These are phyloP conservation scores for Platysteira castanea DNA, from an alignment of 2,113 vertebrate species.

Conservation along the genomic window DNA sequence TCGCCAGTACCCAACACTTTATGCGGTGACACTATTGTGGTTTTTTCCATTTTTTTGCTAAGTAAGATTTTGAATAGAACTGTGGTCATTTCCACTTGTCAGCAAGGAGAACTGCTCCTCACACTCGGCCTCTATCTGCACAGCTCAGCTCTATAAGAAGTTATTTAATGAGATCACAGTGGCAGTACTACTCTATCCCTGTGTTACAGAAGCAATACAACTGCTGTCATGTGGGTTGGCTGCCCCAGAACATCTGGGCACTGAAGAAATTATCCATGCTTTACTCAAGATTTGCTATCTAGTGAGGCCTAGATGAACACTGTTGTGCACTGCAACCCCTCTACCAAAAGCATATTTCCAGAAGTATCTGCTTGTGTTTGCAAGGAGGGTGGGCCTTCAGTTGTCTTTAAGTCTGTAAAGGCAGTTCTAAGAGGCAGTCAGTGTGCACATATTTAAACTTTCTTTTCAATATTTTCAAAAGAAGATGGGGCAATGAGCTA, in stretches of 20 bases:
- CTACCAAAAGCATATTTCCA: neutral
- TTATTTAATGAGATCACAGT: neutral
- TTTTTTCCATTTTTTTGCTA: neutral
- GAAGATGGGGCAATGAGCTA: neutral
- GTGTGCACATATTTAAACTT: neutral
- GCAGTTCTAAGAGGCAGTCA: neutral
- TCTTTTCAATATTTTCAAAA: neutral
- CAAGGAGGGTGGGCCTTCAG: neutral
- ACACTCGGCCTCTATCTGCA: neutral
- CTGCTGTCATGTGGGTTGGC: rapidly evolving
- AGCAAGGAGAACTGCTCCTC: neutral
- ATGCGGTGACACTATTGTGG: rapidly evolving
- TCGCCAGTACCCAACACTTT: neutral
- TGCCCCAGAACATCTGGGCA: neutral
- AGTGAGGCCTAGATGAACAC: neutral
- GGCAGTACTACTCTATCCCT: neutral
- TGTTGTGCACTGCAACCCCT: neutral
- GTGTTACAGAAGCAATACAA: neutral
- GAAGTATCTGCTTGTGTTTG: neutral
- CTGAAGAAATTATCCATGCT: neutral
- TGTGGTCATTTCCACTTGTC: neutral
- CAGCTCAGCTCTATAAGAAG: neutral
- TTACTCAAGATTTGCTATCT: neutral
- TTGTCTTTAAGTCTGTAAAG: neutral
- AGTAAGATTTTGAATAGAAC: neutral